phyloP scores from a whole-genome alignment of 2,113 vertebrate species.

The Stomatorhinus ivindoensis region DNA sequence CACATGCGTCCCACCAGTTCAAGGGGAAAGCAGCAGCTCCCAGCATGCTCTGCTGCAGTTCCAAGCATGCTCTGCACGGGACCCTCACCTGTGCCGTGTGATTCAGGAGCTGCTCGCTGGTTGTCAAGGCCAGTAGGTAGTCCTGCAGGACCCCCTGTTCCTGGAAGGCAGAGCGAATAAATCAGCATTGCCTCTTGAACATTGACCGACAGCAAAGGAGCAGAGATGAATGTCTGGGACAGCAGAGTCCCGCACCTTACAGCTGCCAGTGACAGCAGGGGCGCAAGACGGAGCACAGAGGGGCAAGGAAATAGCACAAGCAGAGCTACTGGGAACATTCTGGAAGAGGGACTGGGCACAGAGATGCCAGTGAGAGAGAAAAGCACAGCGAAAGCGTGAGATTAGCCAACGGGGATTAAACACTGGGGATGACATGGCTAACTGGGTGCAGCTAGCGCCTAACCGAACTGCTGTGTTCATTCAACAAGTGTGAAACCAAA shows the following conservation, averaged over 20 bases:
- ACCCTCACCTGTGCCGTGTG: slow-evolving; percentile 79
- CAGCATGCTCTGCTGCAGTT: neutral
- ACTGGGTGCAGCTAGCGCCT: neutral
- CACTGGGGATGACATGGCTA: neutral
- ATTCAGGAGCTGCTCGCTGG: slow-evolving; percentile 81
- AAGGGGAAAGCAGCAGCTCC: neutral
- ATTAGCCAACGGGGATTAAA: neutral
- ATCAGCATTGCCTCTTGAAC: neutral
- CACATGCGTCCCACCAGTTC: neutral
- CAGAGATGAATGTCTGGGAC: neutral
- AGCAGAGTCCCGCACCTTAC: neutral
- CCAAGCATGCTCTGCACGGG: neutral
- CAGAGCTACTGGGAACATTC: neutral
- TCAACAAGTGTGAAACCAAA: neutral
- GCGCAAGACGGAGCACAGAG: neutral
- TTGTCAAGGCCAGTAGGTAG: slow-evolving; percentile 89
- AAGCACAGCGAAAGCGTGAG: neutral
- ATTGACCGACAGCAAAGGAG: neutral
- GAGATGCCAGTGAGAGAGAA: neutral
- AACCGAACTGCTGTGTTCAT: neutral
- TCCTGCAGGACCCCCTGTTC: slow-evolving; percentile 82
- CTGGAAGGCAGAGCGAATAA: slow-evolving; percentile 51
- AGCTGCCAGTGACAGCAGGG: neutral
- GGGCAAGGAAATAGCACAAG: neutral
- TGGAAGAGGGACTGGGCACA: neutral